Evolutionary conservation across 2,113 vertebrate species (phyloP), one percentile per base, ranked within the genome.

Genomic region (Tragelaphus buxtoni): DNA sequence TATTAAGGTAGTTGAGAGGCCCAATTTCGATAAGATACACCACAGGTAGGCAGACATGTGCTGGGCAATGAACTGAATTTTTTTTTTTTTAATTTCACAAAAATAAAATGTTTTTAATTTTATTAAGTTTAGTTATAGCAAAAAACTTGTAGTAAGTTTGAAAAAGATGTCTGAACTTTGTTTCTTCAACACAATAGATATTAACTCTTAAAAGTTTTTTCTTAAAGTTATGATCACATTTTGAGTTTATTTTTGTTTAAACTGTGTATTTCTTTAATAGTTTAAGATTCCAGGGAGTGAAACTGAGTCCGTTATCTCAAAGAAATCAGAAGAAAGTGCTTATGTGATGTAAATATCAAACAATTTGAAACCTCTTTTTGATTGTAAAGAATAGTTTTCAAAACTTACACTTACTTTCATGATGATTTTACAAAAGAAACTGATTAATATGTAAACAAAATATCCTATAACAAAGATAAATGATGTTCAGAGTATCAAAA

Each of bases 81-180:
- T 90, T 83, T 72, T 32, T 30, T 32, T 30, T 76, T 28, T 26
- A 42, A 79, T 47, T 49, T 82, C 49, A 94, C 47, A 65, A 88
- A 92, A 88, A 47, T 80, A 49, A 53, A 81, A 76, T 92, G 18
- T 6, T 42, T 96, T 80, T 85, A 91, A 74, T 85, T 91, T 82
- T 65, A 65, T 91, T 72, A 86, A 72, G 69, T 96, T 84, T 89
- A 92, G 60, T 87, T 85, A 90, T 6, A 87, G 14, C 24, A 91
- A 77, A 81, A 20, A 95, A 69, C 4, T 7, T 88, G 7, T 28
- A 84, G 22, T 61, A 65, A 84, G 47, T 86, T 14, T 94, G 51
- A 55, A 92, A 95, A 88, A 65, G 65, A 85, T 26, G 7, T 10
- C 30, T 77, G 13, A 82, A 86, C 3, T 51, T 79, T 55, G 9